Base-by-base conservation (phyloP, 2,113 vertebrate species). In the Stegostoma tigrinum region DNA sequence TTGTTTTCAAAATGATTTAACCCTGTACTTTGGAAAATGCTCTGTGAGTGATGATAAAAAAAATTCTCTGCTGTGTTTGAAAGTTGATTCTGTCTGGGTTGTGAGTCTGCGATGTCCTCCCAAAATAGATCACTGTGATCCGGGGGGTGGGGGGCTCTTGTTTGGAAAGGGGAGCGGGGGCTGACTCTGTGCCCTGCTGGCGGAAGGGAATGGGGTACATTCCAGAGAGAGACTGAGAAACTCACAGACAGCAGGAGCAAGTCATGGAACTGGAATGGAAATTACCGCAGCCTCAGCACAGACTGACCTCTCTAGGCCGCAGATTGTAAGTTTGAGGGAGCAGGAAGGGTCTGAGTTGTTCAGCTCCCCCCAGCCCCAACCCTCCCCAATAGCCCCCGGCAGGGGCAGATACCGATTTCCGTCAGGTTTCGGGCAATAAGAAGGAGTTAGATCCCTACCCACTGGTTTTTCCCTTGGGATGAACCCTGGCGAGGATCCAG, bases 401-500 rank as follows among this genome's bases (percentile, higher is more conserved):
- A 8, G 48, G 97, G 96, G 97, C 97, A 98, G 97, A 98, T 97
- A 97, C 98, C 97, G 97, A 98, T 98, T 97, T 98, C 97, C 97
- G 97, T 97, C 97, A 97, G 98, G 97, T 97, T 97, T 96, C 97
- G 97, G 97, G 97, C 96, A 97, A 70, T n/a, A 97, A 97, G 97
- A 98, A 97, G 97, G 96, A 97, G 97, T 97, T 97, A 97, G 97
- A 97, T 96, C 97, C 97, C 97, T 96, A 97, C 97, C 97, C 97
- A 97, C 96, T 97, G 97, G 97, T 96, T 97, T 97, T 97, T 98
- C 98, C 93, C 98, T 45, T 95, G 98, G 98, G 98, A 97, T 97
- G 94, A 10, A 94, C 96, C 96, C 97, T 99, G 98, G 98, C 98
- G 97, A 96, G 48, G 95, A 0, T 98, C 98, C 99, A 99, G 97